Evolutionary conservation across 1,140 invertebrate genomes (phyloP).

Genomic region (Megalopta genalis): DNA sequence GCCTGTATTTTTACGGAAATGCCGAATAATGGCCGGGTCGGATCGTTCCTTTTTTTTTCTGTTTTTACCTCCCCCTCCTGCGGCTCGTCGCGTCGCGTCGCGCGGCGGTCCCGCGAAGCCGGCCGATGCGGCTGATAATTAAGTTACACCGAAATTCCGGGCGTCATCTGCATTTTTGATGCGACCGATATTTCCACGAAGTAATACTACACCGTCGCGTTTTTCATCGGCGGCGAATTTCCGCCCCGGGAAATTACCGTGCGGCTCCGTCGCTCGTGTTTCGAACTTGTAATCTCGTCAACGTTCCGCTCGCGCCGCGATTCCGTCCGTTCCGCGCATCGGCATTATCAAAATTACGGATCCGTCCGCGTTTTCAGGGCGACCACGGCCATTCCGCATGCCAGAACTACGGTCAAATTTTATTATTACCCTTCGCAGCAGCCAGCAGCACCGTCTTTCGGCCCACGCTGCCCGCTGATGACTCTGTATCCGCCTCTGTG

Average conservation of each 20-base stretch:
- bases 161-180: no score
- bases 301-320: neutral
- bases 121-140: no score
- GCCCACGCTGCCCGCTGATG: neutral
- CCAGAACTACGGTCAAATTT: slow-evolving; percentile 17
- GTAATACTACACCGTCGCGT: no score
- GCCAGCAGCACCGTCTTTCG: slow-evolving; percentile 15
- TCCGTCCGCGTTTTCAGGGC: neutral
- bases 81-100: no score
- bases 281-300: neutral
- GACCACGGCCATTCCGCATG: neutral
- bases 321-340: neutral
- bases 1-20: neutral
- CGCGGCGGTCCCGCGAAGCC: no score
- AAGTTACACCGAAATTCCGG: no score
- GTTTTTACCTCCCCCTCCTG: no score
- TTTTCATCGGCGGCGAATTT: no score
- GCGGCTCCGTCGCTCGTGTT: neutral
- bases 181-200: no score
- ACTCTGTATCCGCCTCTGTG: neutral
- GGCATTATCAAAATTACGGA: slow-evolving; percentile 5
- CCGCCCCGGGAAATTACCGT: neutral
- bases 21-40: neutral
- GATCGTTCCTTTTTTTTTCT: no score
- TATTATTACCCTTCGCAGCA: slow-evolving; percentile 21